Evolutionary conservation across 1,140 invertebrate genomes (phyloP).

Genomic region (Diorhabda sublineata): DNA sequence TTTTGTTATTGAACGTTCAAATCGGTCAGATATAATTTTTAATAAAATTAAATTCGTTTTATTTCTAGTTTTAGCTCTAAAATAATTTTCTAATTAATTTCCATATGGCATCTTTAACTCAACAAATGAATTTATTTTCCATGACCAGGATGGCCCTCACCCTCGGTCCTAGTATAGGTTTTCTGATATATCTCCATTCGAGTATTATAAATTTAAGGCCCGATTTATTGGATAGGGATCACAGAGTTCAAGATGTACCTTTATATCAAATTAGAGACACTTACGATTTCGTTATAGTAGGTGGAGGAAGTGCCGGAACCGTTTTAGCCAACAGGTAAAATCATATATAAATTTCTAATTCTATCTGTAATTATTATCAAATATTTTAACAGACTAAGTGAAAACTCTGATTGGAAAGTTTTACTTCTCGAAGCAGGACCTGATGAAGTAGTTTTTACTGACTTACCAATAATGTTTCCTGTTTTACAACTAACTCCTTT

Average conservation of each 20-base stretch:
- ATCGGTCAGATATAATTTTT: no score
- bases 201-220: slow-evolving; percentile 57
- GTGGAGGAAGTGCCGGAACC: slow-evolving; percentile 77
- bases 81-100: background rate
- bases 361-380: background rate
- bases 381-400: slow-evolving; percentile 55
- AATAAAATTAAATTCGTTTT: background rate
- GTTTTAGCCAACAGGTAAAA: slow-evolving; percentile 62
- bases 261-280: slow-evolving; percentile 50
- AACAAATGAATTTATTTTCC: slow-evolving; percentile 46
- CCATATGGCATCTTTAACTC: slow-evolving; percentile 24
- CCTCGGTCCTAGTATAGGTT: slow-evolving; percentile 56
- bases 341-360: background rate
- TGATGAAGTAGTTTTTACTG: slow-evolving; percentile 71
- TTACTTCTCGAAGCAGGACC: slow-evolving; percentile 76
- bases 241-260: slow-evolving; percentile 48
- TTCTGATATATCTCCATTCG: slow-evolving; percentile 58
- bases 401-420: slow-evolving; percentile 65
- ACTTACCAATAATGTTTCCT: slow-evolving; percentile 71
- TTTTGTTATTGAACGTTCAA: no score
- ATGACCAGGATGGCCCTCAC: slow-evolving; percentile 58
- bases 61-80: background rate
- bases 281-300: slow-evolving; percentile 76
- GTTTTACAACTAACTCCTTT: slow-evolving; percentile 65
- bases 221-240: slow-evolving; percentile 60